Base-by-base conservation (phyloP, 2,113 vertebrate species). In the Mugil cephalus region DNA sequence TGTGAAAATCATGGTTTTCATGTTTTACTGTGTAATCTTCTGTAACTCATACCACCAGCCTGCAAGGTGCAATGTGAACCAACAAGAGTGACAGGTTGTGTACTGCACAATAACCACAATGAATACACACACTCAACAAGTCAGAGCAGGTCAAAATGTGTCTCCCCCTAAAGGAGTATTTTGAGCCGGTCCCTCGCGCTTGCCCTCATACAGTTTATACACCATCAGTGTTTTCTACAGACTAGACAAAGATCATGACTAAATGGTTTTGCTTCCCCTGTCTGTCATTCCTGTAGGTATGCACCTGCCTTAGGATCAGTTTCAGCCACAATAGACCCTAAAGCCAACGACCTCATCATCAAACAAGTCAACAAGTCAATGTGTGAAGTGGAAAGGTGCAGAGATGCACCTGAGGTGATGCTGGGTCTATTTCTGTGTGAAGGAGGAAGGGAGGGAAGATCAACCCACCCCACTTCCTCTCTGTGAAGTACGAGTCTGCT, bases 401-500 rank as follows among this genome's bases (percentile, higher is more conserved):
- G 12, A 7, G 1, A 0, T 15, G 11, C 1, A 0, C 11, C 4
- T 11, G 21, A 71, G 30, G 45, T 56, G 46, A 62, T 52, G 62
- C 36, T 66, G 18, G 4, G 34, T 62, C 18, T 74, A 79, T 78
- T 69, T 84, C 17, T 21, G 13, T 18, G 14, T 35, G 15, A n/a
- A n/a, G 14, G 42, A 54, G 45, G 48, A 55, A 65, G 45, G 52
- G 42, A 18, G 19, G 9, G 17, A 55, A 14, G 2, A 69, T 5
- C 7, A 83, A 80, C 96, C 96, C 93, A 99, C 98, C 98, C 98
- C 98, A 99, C 89, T 99, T 99, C 90, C 98, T 94, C 91, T 99
- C 99, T 8, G 97, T 99, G 78, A 99, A 99, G 89, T 95, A 99
- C 42, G 95, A 96, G 89, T 99, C 98, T 52, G 98, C 96, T 69